Percentiles rank a stretch among this genome's conserved stretches.
These are phyloP conservation scores for Callinectes sapidus DNA, from an alignment of 2,888 invertebrate genomes.

Conservation along the genomic window DNA sequence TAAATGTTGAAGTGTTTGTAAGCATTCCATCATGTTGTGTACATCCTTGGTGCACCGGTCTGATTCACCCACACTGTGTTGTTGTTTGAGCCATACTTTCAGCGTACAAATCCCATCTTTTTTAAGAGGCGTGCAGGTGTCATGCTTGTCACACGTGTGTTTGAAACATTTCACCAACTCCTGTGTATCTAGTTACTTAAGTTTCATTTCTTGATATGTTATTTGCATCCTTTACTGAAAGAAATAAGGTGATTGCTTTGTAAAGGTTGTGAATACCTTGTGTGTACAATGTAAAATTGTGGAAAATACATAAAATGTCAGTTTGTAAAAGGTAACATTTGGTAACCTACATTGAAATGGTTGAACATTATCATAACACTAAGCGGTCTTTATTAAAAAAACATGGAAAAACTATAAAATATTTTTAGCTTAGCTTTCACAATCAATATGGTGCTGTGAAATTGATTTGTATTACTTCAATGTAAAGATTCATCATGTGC, in stretches of 20 bases:
- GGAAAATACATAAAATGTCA: slow-evolving; percentile 11
- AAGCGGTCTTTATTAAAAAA: neutral
- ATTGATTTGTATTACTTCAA: neutral
- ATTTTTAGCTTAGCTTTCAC: neutral
- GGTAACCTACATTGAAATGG: neutral
- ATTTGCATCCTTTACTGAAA: slow-evolving; percentile 28
- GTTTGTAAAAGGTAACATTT: slow-evolving; percentile 8
- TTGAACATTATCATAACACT: neutral
- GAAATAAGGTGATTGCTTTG: neutral
- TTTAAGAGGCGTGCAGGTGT: neutral
- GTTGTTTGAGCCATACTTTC: slow-evolving; percentile 26
- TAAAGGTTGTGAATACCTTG: slow-evolving; percentile 4
- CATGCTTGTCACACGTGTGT: neutral
- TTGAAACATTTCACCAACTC: neutral
- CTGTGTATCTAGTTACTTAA: neutral
- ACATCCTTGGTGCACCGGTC: neutral
- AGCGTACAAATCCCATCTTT: slow-evolving; percentile 27
- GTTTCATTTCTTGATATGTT: neutral
- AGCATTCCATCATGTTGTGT: neutral
- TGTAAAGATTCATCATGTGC: no score
- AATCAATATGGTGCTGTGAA: neutral
- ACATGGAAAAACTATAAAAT: neutral
- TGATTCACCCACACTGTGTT: neutral
- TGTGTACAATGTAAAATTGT: slow-evolving; percentile 31
- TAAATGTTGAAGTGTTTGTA: neutral